Conservation (phyloP, 2,797 vertebrate species). For the Coluber constrictor region DNA sequence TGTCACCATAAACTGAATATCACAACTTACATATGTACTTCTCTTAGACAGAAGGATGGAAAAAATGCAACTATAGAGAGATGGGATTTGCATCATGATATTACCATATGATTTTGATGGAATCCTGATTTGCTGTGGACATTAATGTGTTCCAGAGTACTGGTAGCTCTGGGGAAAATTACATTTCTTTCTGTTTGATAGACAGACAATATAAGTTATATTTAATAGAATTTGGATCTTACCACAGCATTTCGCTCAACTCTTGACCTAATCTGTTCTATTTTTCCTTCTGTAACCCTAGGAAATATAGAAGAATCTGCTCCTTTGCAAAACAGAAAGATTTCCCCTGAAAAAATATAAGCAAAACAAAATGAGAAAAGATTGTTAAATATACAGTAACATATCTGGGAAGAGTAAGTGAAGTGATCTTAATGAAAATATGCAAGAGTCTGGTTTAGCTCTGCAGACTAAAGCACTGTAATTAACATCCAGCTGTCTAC, state of each 20-base stretch:
- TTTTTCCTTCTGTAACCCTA: conserved; percentile 88
- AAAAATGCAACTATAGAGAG: not conserved
- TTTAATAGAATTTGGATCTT: conserved; percentile 57
- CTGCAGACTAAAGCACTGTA: too few species aligned
- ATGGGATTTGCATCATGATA: not conserved
- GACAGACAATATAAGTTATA: not conserved
- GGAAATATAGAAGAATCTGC: conserved; percentile 97
- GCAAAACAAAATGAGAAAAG: conserved; percentile 38
- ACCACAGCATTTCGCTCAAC: conserved; percentile 97
- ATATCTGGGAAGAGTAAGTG: not conserved
- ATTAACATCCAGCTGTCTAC: too few species aligned
- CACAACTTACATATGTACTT: not conserved
- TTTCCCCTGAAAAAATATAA: conserved; percentile 76
- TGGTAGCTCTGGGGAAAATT: not conserved
- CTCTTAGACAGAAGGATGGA: not conserved
- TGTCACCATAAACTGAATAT: not conserved
- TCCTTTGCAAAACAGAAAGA: conserved; percentile 94
- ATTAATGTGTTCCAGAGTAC: not conserved
- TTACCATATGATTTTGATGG: not conserved
- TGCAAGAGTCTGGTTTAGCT: not conserved
- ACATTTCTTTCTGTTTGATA: not conserved
- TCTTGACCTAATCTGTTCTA: conserved; percentile 85
- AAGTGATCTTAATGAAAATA: not conserved
- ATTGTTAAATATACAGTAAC: not conserved
- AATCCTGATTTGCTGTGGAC: not conserved